Evolutionary conservation across 2,888 invertebrate species (phyloP).

Genomic region (Brachyopa scutellaris): DNA sequence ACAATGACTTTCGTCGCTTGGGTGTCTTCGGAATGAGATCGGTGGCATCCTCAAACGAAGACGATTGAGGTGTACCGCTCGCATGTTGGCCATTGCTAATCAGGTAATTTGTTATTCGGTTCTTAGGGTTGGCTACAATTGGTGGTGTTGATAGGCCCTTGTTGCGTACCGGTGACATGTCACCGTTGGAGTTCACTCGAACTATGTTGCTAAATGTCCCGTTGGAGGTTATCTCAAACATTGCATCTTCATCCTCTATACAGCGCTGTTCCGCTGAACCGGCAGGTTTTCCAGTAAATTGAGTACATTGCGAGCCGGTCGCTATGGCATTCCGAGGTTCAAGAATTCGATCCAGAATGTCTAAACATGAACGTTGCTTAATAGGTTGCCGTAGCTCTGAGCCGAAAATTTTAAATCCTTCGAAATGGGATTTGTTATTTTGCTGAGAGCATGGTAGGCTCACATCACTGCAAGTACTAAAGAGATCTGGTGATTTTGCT

Average conservation of each 20-base stretch:
- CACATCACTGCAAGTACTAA: slow-evolving; percentile 75
- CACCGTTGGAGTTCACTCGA: slow-evolving; percentile 77
- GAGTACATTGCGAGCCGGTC: too few species aligned
- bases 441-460: slow-evolving; percentile 75
- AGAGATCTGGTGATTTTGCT: slow-evolving; percentile 78
- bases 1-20: slow-evolving; percentile 75
- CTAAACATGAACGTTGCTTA: slow-evolving; percentile 77
- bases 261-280: slow-evolving; percentile 20
- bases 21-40: slow-evolving; percentile 77
- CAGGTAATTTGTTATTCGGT: slow-evolving; percentile 80
- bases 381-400: slow-evolving; percentile 77
- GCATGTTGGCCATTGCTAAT: slow-evolving; percentile 72
- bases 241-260: slow-evolving; percentile 76
- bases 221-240: slow-evolving; percentile 80
- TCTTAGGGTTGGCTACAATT: slow-evolving; percentile 31
- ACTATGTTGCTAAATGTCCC: slow-evolving; percentile 79
- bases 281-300: neutral
- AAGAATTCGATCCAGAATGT: slow-evolving; percentile 79
- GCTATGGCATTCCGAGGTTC: slow-evolving; percentile 39
- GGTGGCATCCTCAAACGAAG: slow-evolving; percentile 30
- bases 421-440: slow-evolving; percentile 73
- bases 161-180: slow-evolving; percentile 77
- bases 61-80: slow-evolving; percentile 3
- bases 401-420: slow-evolving; percentile 80
- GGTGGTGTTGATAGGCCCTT: slow-evolving; percentile 68